Evolutionary conservation across 2,888 invertebrate species (phyloP).

Genomic region (Copidosoma aretas): DNA sequence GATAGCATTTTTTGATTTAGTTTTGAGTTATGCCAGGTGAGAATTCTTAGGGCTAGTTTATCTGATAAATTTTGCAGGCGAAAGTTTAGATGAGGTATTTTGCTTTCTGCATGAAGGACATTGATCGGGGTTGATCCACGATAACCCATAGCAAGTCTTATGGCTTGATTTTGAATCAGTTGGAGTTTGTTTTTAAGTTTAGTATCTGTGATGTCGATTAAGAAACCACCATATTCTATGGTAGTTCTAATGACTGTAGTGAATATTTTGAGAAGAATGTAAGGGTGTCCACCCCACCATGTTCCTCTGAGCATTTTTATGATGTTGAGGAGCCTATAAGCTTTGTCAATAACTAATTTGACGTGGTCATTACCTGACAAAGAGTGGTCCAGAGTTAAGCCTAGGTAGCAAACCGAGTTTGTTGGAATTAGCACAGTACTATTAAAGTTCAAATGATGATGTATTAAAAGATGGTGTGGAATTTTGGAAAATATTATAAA

Average conservation of each 20-base stretch:
- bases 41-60: background rate
- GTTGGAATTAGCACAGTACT: background rate
- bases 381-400: background rate
- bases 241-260: slow-evolving; percentile 9
- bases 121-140: slow-evolving; percentile 6
- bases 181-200: background rate
- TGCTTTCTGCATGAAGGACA: slow-evolving; percentile 1
- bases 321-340: background rate
- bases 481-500: too few relatives aligned
- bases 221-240: slow-evolving; percentile 1
- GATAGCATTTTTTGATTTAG: too few relatives aligned
- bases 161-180: slow-evolving; percentile 1
- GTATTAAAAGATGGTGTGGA: too few relatives aligned
- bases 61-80: background rate
- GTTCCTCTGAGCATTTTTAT: slow-evolving; percentile 10
- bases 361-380: background rate
- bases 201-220: background rate
- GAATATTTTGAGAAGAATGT: slow-evolving; percentile 4
- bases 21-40: background rate
- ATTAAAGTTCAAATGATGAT: background rate
- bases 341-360: background rate
- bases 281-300: slow-evolving; percentile 21
- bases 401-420: background rate
- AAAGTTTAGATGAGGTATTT: background rate
- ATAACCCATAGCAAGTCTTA: slow-evolving; percentile 9